Conservation (phyloP, 2,888 invertebrate species). For the Pristionchus mayeri region DNA sequence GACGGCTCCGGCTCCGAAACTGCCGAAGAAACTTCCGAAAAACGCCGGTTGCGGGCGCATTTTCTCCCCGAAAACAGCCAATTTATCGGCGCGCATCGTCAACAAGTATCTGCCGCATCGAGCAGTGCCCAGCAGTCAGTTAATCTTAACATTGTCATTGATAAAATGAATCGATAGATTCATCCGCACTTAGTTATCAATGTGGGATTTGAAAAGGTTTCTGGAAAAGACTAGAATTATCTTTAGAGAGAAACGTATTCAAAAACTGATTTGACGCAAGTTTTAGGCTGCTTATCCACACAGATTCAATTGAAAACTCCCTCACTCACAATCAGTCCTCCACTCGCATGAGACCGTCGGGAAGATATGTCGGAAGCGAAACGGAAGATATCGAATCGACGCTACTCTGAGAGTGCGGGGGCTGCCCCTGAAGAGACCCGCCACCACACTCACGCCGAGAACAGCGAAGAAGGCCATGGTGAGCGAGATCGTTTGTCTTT, state of each 20-base stretch:
- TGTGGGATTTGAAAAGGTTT: no score
- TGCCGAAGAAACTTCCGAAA: not conserved
- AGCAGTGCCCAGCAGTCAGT: not conserved
- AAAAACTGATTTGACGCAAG: not conserved
- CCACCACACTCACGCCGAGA: not conserved
- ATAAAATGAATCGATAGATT: no score
- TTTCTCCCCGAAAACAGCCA: constrained; percentile 1
- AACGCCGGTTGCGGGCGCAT: constrained; percentile 40
- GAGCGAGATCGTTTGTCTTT: not conserved
- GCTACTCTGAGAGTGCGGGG: constrained; percentile 26
- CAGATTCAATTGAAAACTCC: not conserved
- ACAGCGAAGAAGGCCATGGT: not conserved
- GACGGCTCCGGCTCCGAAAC: no score
- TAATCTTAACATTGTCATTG: not conserved
- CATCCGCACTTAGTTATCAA: no score
- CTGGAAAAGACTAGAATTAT: no score
- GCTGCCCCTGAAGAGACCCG: not conserved
- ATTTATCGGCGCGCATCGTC: not conserved
- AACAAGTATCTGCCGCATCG: constrained; percentile 41
- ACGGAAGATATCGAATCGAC: constrained; percentile 31
- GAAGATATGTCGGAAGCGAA: constrained; percentile 41
- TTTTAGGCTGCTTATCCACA: not conserved
- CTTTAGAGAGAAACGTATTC: not conserved
- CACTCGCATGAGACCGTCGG: constrained; percentile 43
- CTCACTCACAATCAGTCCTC: not conserved